Evolutionary conservation across 2,113 vertebrate genomes (phyloP).

Genomic region (Gasterosteus nipponicus): DNA sequence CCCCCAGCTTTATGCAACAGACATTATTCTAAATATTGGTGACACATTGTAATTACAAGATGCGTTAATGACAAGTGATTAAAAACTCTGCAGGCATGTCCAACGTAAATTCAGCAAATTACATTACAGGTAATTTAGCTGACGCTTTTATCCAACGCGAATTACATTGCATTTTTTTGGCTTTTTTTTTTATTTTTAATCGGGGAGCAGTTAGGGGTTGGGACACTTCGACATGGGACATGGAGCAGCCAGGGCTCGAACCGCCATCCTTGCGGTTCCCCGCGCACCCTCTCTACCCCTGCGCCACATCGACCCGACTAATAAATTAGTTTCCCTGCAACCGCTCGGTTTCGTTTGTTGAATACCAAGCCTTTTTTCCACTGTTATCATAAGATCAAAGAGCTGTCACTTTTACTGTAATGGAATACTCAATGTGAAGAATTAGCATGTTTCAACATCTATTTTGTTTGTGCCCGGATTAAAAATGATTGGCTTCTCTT

Average conservation of each 20-base stretch:
- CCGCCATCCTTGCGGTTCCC: too few relatives aligned
- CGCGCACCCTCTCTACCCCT: too few relatives aligned
- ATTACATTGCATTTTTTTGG: too few relatives aligned
- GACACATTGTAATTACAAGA: constrained; percentile 84
- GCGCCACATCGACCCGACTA: neutral
- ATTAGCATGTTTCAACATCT: constrained; percentile 77
- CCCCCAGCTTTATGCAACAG: constrained; percentile 58
- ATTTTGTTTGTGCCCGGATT: constrained; percentile 76
- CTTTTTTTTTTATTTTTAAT: too few relatives aligned
- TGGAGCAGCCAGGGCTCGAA: too few relatives aligned
- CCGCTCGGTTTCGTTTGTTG: constrained; percentile 62
- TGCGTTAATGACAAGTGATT: constrained; percentile 81
- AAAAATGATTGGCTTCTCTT: constrained; percentile 70
- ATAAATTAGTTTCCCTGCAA: constrained; percentile 76
- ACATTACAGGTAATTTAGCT: too few relatives aligned
- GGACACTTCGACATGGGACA: too few relatives aligned
- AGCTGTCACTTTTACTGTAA: constrained; percentile 76
- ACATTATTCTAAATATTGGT: constrained; percentile 77
- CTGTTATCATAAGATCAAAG: constrained; percentile 78
- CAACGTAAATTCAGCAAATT: constrained; percentile 74
- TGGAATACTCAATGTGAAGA: constrained; percentile 76
- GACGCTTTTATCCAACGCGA: too few relatives aligned
- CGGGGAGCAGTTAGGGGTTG: too few relatives aligned
- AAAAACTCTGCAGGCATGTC: constrained; percentile 79
- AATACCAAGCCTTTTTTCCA: constrained; percentile 61